Conservation (phyloP, 1,140 invertebrate genomes). For the Drosophila watanabei region DNA sequence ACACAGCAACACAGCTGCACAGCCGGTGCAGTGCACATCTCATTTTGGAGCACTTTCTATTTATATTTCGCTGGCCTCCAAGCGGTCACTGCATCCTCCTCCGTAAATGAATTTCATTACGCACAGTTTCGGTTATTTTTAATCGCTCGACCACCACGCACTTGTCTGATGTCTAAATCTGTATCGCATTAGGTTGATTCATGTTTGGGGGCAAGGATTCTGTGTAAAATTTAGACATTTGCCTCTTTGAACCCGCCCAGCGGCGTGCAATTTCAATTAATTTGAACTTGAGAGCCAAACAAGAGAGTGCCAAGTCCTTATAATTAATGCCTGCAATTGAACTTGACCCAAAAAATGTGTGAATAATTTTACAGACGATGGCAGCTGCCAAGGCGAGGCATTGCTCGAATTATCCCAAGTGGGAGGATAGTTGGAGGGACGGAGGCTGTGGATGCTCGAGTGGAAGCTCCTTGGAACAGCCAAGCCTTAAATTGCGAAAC, state of each 20-base stretch:
- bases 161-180: constrained; percentile 42
- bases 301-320: constrained; percentile 67
- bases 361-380: constrained; percentile 35
- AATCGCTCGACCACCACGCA: constrained; percentile 57
- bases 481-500: constrained; percentile 41
- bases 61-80: constrained; percentile 54
- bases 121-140: constrained; percentile 58
- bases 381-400: constrained; percentile 30
- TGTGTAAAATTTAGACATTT: background rate
- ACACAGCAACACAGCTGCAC: constrained; percentile 23
- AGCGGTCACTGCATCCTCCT: constrained; percentile 13
- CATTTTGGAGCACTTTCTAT: constrained; percentile 76
- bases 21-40: constrained; percentile 33
- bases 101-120: constrained; percentile 42
- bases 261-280: constrained; percentile 47
- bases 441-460: background rate
- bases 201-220: background rate
- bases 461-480: background rate
- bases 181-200: constrained; percentile 48
- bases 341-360: constrained; percentile 72
- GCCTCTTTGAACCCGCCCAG: constrained; percentile 46
- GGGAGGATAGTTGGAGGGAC: background rate
- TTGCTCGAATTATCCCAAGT: constrained; percentile 2
- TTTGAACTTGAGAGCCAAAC: constrained; percentile 53
- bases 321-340: constrained; percentile 77